phyloP scores from a whole-genome alignment of 2,113 vertebrate genomes.

The Peromyscus californicus region DNA sequence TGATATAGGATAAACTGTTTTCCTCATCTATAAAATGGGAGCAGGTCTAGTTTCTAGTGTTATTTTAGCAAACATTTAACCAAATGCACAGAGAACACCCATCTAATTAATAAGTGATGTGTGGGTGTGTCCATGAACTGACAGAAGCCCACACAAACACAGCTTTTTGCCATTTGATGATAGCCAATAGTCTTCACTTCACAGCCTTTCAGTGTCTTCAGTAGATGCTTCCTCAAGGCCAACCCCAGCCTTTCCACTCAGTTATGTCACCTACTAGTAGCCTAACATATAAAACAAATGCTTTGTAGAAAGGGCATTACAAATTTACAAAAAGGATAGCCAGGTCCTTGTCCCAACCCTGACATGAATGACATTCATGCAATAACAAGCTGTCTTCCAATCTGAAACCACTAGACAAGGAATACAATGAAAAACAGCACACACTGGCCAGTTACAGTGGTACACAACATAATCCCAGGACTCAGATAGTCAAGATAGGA shows the following conservation, averaged over 20 bases:
- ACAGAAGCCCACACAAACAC: background rate
- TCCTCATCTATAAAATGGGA: slow-evolving; percentile 44
- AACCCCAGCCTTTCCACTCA: background rate
- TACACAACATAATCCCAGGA: background rate
- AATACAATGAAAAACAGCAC: background rate
- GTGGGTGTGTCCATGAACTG: background rate
- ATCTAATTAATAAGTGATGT: slow-evolving; percentile 16
- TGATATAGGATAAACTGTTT: background rate
- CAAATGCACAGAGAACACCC: background rate
- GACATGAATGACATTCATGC: background rate
- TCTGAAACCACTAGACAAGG: slow-evolving; percentile 36
- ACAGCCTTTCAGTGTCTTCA: background rate
- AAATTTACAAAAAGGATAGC: background rate
- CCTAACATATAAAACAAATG: background rate
- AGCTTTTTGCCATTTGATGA: background rate
- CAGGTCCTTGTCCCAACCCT: background rate
- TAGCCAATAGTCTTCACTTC: background rate
- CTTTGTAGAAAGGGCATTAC: background rate
- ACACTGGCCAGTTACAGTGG: too few relatives aligned
- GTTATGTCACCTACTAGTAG: background rate
- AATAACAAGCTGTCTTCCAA: background rate
- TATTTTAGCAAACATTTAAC: slow-evolving; percentile 11
- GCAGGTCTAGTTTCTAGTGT: background rate
- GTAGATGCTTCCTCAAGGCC: background rate
- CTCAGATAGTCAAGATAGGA: background rate